Percentiles rank a stretch among this genome's conserved stretches.
Conservation (phyloP, 2,113 vertebrate species). For the Promerops cafer region DNA sequence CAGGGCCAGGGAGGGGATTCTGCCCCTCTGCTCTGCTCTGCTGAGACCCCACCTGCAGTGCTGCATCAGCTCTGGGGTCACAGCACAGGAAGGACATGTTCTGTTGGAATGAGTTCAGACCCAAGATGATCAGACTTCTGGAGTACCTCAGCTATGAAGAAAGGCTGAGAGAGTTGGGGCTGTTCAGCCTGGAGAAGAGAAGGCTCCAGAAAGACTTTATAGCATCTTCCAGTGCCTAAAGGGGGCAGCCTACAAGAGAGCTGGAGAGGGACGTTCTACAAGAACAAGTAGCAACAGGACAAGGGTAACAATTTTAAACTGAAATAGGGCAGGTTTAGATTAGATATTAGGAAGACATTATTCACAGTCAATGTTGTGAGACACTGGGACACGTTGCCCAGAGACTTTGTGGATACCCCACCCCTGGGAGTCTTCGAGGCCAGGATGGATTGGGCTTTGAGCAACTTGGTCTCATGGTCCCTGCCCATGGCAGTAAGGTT, state of each 20-base stretch:
- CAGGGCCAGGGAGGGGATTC: not conserved
- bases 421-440: not conserved
- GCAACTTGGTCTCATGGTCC: fast-evolving
- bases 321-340: not conserved
- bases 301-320: not conserved
- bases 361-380: not conserved
- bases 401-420: not conserved
- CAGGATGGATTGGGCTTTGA: not conserved
- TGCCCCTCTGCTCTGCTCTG: not conserved
- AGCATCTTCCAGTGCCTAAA: not conserved
- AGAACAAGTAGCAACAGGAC: not conserved
- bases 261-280: not conserved
- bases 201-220: not conserved
- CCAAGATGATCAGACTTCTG: not conserved
- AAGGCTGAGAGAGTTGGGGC: not conserved
- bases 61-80: not conserved
- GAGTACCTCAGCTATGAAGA: not conserved
- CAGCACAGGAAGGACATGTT: not conserved
- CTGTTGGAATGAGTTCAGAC: not conserved
- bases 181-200: not conserved
- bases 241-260: not conserved
- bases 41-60: not conserved
- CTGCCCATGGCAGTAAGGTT: not conserved
- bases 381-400: not conserved
- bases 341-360: not conserved